Evolutionary conservation across 2,113 vertebrate genomes (phyloP).

Genomic region (Nothoprocta perdicaria): DNA sequence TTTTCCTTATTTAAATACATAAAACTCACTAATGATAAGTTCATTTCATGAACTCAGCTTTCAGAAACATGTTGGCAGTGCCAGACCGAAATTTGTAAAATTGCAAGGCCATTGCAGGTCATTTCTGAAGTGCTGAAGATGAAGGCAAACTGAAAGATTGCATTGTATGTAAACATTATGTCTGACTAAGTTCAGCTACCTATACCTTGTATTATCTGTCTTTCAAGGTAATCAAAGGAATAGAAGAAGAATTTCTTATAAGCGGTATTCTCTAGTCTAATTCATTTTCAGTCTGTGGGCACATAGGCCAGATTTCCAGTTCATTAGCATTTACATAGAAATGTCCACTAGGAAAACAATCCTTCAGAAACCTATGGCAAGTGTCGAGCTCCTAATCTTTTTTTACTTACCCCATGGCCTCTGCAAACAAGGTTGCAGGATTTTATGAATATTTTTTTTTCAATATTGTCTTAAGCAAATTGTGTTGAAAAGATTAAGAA

Average conservation of each 20-base stretch:
- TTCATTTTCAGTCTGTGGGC: neutral
- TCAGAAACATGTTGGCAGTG: neutral
- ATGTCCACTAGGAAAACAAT: neutral
- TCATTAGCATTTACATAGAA: constrained; percentile 1
- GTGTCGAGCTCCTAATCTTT: neutral
- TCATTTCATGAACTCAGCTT: neutral
- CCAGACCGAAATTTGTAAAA: neutral
- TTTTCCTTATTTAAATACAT: neutral
- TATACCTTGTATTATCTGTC: neutral
- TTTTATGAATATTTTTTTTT: neutral
- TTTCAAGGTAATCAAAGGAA: neutral
- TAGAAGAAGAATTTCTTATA: neutral
- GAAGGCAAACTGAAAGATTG: neutral
- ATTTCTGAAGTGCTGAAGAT: neutral
- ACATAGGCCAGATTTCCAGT: neutral
- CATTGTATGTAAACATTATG: neutral
- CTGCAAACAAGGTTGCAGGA: constrained; percentile 1
- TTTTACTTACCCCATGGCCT: neutral
- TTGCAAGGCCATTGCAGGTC: neutral
- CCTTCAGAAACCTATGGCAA: neutral
- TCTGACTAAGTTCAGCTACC: neutral
- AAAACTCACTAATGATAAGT: neutral
- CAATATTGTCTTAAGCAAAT: constrained; percentile 9
- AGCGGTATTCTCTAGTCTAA: neutral
- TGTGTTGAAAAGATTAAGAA: neutral